These are phyloP conservation scores for Archivesica marissinica DNA, from an alignment of 1,140 invertebrate genomes.

Conservation along the genomic window DNA sequence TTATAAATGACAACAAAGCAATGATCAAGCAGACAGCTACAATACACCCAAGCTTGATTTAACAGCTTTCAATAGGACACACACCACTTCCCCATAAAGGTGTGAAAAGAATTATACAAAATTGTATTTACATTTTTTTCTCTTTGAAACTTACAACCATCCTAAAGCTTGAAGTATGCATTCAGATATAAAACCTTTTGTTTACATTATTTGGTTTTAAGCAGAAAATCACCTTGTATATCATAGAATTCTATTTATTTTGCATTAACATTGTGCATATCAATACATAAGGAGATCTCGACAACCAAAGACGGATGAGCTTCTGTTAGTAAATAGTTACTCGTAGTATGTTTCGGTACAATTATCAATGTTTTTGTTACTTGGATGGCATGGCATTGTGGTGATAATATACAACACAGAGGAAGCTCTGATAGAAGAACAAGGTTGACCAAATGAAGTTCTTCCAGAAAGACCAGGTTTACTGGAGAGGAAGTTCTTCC, in stretches of 20 bases:
- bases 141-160: slow-evolving; percentile 8
- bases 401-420: no score
- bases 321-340: no score
- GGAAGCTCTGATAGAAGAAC: no score
- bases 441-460: no score
- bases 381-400: no score
- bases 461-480: no score
- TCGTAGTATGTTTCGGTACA: no score
- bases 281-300: no score
- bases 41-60: background rate
- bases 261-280: slow-evolving; percentile 17
- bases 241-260: background rate
- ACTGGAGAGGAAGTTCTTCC: no score
- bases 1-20: background rate
- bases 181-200: background rate
- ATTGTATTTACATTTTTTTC: slow-evolving; percentile 21
- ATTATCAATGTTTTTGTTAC: no score
- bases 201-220: slow-evolving; percentile 10
- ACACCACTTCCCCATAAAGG: background rate
- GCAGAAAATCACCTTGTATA: background rate
- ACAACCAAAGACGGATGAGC: no score
- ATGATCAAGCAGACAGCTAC: background rate
- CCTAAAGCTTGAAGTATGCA: background rate
- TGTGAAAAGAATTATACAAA: background rate
- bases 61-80: background rate